Conservation (phyloP, 2,113 vertebrate genomes). For the Serilophus lunatus region DNA sequence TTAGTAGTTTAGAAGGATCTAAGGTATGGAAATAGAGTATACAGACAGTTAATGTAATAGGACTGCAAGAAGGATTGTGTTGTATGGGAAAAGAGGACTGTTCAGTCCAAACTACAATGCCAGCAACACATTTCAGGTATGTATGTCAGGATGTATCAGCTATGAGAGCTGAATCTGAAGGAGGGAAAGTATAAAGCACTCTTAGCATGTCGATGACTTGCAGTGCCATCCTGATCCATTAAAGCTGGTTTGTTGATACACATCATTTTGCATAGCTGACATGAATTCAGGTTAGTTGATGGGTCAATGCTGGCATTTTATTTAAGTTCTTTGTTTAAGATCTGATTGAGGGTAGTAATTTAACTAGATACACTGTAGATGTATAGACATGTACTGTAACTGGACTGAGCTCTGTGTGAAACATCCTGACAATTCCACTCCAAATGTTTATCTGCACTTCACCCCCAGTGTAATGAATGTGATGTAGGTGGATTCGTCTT, state of each 20-base stretch:
- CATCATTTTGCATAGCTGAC: neutral
- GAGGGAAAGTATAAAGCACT: neutral
- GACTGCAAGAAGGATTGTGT: neutral
- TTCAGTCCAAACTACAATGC: neutral
- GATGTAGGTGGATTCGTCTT: neutral
- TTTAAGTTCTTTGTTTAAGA: neutral
- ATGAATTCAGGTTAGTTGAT: neutral
- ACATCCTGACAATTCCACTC: neutral
- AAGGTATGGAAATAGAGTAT: neutral
- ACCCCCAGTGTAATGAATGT: fast-evolving
- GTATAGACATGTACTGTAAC: neutral
- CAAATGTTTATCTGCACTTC: neutral
- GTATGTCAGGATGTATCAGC: neutral
- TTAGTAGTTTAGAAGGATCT: neutral
- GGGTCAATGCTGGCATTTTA: neutral
- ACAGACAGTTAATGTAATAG: neutral
- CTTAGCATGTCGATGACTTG: neutral
- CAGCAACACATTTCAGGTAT: neutral
- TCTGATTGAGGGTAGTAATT: neutral
- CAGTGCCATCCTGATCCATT: neutral
- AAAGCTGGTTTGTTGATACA: neutral
- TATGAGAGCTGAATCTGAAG: neutral
- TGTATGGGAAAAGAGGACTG: neutral
- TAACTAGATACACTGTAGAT: neutral
- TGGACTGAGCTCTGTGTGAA: neutral